Evolutionary conservation across 1,140 invertebrate genomes (phyloP), one percentile per base, ranked within the genome.

Genomic region (Drosophila dunni): DNA sequence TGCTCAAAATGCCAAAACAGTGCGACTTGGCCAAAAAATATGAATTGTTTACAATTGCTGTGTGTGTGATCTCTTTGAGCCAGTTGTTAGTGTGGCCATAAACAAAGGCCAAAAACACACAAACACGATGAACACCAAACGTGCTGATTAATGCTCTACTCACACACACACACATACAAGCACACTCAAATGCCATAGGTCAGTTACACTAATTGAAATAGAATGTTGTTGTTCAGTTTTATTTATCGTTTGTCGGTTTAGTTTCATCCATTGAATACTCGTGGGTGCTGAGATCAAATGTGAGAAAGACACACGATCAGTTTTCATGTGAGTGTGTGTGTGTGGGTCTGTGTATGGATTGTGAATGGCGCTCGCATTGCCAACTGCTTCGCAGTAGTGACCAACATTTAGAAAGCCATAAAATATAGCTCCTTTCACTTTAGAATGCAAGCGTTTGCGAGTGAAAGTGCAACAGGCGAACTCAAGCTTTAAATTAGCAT

Each of bases 151-250:
- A 86, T 86, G 83, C 64, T 77, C 34, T 64, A 46, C 34, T 24
- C 54, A 29, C 24, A 29, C 24, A 29, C 24, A 29, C 24, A 29
- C 24, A 5, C 24, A 29, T 6, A 29, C 24, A 29, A 5, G 3
- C 24, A 6, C 24, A 29, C 33, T 17, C 61, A 86, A 88, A 89
- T 86, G 83, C 68, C 83, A 86, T 86, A 86, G 83, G 83, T 86
- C 83, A 86, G 83, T 86, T 83, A 86, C 79, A 78, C 83, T 86
- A 86, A 86, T 86, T 86, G 83, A 88, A 86, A 86, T 86, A 86
- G 83, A 86, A 86, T 86, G 83, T 80, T 83, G 68, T 42, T 40
- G 64, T 64, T 58, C 40, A 44, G 53, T 68, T 54, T 53, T 33
- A 20, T 34, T 54, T 38, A 20, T 33, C 29, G 24, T 10, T 10